These are phyloP conservation scores for Abramis brama DNA, from an alignment of 2,113 vertebrate genomes.

Conservation along the genomic window DNA sequence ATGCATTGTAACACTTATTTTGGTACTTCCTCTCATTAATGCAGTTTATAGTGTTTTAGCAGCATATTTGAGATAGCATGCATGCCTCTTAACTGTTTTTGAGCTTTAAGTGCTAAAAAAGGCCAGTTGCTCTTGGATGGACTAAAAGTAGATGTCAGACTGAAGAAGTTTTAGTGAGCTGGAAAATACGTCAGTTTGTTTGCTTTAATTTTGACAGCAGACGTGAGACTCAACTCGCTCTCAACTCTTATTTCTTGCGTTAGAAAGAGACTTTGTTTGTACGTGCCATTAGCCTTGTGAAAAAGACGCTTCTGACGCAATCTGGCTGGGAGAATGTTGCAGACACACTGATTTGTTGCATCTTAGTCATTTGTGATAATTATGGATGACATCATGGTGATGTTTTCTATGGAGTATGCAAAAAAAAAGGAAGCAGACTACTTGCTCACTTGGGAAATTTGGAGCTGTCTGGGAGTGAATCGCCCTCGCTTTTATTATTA, in stretches of 20 bases:
- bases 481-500: background rate
- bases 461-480: conserved; percentile 9
- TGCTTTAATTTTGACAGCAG: conserved; percentile 22
- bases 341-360: conserved; percentile 52
- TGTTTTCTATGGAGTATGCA: conserved; percentile 43
- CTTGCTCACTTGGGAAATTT: conserved; percentile 7
- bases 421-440: background rate
- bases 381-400: conserved; percentile 63
- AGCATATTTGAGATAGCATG: background rate
- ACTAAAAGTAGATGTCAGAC: conserved; percentile 4
- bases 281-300: conserved; percentile 64
- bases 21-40: conserved; percentile 25
- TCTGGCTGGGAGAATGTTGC: conserved; percentile 38
- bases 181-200: conserved; percentile 26
- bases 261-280: conserved; percentile 41
- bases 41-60: conserved; percentile 5
- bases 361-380: conserved; percentile 65
- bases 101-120: background rate
- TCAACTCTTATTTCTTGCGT: conserved; percentile 3
- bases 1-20: background rate
- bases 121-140: background rate
- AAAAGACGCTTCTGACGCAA: conserved; percentile 70
- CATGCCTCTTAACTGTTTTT: background rate
- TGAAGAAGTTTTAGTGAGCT: background rate
- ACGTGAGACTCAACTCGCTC: background rate